phyloP scores from a whole-genome alignment of 1,140 invertebrate species.

The Lordiphosa clarofinis region DNA sequence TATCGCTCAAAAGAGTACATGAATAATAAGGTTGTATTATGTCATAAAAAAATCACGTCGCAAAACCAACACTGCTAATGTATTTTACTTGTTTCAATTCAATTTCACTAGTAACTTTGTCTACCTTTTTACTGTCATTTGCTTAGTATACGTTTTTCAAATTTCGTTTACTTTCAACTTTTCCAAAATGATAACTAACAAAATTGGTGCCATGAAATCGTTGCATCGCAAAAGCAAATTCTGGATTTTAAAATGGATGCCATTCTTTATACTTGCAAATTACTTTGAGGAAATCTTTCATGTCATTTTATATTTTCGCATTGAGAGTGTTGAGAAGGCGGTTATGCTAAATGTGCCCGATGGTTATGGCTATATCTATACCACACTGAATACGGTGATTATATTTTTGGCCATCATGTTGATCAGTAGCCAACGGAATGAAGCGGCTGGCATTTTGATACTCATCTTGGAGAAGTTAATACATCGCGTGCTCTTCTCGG shows the following conservation, averaged over 20 bases:
- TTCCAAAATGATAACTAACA: neutral
- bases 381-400: slow-evolving; percentile 11
- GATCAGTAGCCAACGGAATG: neutral
- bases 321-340: slow-evolving; percentile 8
- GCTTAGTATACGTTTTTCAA: no score
- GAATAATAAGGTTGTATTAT: no score
- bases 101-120: no score
- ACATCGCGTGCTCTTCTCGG: slow-evolving; percentile 17
- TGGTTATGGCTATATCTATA: slow-evolving; percentile 14
- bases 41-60: no score
- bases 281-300: slow-evolving; percentile 16
- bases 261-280: slow-evolving; percentile 13
- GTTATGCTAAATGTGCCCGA: slow-evolving; percentile 11
- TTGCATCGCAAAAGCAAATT: neutral
- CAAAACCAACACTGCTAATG: no score
- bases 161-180: neutral
- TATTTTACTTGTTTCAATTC: no score
- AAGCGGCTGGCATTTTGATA: slow-evolving; percentile 17
- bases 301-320: neutral
- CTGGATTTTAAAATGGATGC: slow-evolving; percentile 1
- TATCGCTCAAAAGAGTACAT: no score
- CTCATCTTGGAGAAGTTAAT: slow-evolving; percentile 24
- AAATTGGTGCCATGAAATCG: neutral
- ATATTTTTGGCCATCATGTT: neutral
- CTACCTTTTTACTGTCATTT: no score